These are phyloP conservation scores for Nycteola revayana DNA, from an alignment of 2,888 invertebrate species.

Conservation along the genomic window DNA sequence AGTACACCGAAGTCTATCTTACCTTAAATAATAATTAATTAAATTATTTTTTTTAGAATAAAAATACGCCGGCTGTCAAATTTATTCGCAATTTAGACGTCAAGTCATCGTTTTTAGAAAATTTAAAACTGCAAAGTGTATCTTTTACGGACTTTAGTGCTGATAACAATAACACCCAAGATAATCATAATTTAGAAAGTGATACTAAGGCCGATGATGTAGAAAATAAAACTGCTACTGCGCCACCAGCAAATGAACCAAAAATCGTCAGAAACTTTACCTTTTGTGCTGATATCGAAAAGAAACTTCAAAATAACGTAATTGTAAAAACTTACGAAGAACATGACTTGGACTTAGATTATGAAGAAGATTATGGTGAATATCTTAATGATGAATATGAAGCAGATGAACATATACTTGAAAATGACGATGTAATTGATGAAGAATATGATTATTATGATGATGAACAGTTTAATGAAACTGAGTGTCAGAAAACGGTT, in stretches of 20 bases:
- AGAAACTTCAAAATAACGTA: conserved; percentile 13
- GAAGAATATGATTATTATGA: conserved; percentile 25
- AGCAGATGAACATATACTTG: conserved; percentile 2
- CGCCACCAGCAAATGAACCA: conserved; percentile 16
- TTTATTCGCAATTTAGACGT: conserved; percentile 14
- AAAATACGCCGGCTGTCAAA: conserved; percentile 6
- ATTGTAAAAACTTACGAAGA: neutral
- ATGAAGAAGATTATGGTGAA: conserved; percentile 27
- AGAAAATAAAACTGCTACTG: neutral
- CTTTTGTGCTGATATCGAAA: conserved; percentile 36
- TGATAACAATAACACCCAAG: neutral
- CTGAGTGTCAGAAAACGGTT: conserved; percentile 1
- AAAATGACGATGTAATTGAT: conserved; percentile 14
- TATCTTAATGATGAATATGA: conserved; percentile 13
- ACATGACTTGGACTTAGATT: conserved; percentile 14
- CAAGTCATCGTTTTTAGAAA: conserved; percentile 8
- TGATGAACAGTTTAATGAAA: conserved; percentile 6
- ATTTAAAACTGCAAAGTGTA: conserved; percentile 4
- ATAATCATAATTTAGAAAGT: neutral
- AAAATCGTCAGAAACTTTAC: conserved; percentile 48
- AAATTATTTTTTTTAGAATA: conserved; percentile 12
- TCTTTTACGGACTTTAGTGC: neutral
- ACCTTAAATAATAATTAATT: too few relatives aligned
- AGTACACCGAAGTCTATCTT: too few relatives aligned
- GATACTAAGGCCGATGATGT: neutral